Base-by-base conservation (phyloP, 1,140 invertebrate species). In the Aphaenogaster ashmeadi region DNA sequence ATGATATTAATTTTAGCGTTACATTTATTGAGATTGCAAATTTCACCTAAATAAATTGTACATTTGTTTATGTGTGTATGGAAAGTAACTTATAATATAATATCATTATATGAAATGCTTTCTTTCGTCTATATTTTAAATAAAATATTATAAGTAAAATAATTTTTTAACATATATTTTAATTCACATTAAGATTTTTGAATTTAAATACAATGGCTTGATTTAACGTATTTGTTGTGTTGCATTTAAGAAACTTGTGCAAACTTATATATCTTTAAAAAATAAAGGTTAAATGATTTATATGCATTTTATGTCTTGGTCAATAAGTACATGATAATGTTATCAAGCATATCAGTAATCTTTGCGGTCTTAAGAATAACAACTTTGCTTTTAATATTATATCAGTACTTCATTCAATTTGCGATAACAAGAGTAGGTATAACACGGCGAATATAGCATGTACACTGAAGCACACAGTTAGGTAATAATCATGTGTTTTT, bases 291-390 rank as follows among this genome's bases (percentile, higher is more conserved):
- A 74, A 15, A 44, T 13, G 8, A 52, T 54, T 80, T 38, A 66
- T 18, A 7, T 38, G 6, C 27, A 18, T 15, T 11, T 15, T 38
- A 33, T 36, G 3, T 44, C 2, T 72, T 33, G 3, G 5, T 85
- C 0, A 78, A 66, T 38, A 44, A 58, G 4, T 44, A 41, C 15
- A 18, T 15, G 56, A 85, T 85, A 85, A 78, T 21, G 27, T 44
- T 85, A 64, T 85, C 54, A 52, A 75, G 8, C n/a, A 13, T 62
- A 62, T 60, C 38, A 60, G 38, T 56, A 44, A 44, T 67, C n/a
- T 64, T 21, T 60, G n/a, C 2, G 0, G n/a, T 78, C 13, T 79
- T 54, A 44, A 64, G 11, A 77, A 41, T 36, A 52, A 18, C n/a
- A n/a, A 18, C 13, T 77, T 36, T 64, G 15, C 36, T 85, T 44